Conservation (phyloP, 2,113 vertebrate genomes). For the Anarrhichthys ocellatus region DNA sequence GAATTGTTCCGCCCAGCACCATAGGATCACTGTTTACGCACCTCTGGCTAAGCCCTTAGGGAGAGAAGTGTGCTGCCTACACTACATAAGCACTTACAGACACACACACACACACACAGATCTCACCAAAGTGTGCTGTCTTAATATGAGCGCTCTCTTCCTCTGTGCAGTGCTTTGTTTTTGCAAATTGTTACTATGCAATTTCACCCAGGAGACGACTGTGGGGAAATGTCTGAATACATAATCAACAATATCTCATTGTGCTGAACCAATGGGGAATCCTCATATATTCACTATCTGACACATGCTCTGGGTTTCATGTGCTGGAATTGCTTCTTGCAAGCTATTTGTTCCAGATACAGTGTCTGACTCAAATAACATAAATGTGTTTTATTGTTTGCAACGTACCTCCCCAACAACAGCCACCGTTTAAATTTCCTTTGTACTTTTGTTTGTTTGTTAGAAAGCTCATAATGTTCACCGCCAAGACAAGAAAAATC, state of each 20-base stretch:
- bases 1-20: constrained; percentile 79
- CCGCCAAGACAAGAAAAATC: constrained; percentile 56
- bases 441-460: constrained; percentile 75
- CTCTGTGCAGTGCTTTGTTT: constrained; percentile 70
- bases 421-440: constrained; percentile 53
- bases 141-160: constrained; percentile 42
- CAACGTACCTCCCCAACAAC: constrained; percentile 42
- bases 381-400: constrained; percentile 70
- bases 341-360: constrained; percentile 62
- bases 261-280: constrained; percentile 61
- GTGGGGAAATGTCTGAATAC: constrained; percentile 66
- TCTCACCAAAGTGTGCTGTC: constrained; percentile 26
- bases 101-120: constrained; percentile 31
- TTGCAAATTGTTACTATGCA: constrained; percentile 63
- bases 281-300: constrained; percentile 56
- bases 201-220: constrained; percentile 65
- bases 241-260: constrained; percentile 73
- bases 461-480: constrained; percentile 62
- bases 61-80: constrained; percentile 63
- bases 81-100: constrained; percentile 57
- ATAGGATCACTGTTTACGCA: constrained; percentile 80
- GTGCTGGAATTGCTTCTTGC: constrained; percentile 53
- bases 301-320: constrained; percentile 64
- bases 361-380: constrained; percentile 46
- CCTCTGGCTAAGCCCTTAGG: constrained; percentile 65